These are phyloP conservation scores for Larimichthys polyactis DNA, from an alignment of 2,113 vertebrate genomes.

Conservation along the genomic window DNA sequence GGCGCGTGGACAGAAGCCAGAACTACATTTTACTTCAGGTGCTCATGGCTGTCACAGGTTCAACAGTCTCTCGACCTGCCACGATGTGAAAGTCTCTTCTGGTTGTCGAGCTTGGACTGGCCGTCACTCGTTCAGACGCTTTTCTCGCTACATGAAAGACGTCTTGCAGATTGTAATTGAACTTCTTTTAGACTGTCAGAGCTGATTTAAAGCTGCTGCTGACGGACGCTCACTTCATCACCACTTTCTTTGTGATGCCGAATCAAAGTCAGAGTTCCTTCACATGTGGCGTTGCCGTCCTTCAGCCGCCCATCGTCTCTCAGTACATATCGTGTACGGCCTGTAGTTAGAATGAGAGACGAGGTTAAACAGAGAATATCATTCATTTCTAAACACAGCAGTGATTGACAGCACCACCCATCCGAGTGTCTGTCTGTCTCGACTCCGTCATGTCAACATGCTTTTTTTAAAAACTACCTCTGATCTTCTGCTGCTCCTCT, in stretches of 20 bases:
- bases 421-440: background rate
- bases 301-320: background rate
- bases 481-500: conserved; percentile 3
- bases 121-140: no score
- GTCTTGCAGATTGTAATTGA: background rate
- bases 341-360: conserved; percentile 1
- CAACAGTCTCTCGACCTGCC: no score
- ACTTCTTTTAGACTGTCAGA: background rate
- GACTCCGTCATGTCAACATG: conserved; percentile 12
- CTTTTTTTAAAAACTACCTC: conserved; percentile 1
- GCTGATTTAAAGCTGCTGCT: background rate
- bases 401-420: conserved; percentile 25
- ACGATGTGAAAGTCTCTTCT: no score
- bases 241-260: background rate
- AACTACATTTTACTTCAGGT: no score
- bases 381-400: conserved; percentile 1
- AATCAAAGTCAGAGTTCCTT: background rate
- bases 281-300: conserved; percentile 18
- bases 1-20: no score
- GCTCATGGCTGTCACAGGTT: no score
- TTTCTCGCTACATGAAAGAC: background rate
- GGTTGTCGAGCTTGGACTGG: no score
- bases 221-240: background rate
- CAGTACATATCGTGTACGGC: background rate
- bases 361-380: background rate